Conservation (phyloP, 1,140 invertebrate genomes). For the Drosophila jambulina region DNA sequence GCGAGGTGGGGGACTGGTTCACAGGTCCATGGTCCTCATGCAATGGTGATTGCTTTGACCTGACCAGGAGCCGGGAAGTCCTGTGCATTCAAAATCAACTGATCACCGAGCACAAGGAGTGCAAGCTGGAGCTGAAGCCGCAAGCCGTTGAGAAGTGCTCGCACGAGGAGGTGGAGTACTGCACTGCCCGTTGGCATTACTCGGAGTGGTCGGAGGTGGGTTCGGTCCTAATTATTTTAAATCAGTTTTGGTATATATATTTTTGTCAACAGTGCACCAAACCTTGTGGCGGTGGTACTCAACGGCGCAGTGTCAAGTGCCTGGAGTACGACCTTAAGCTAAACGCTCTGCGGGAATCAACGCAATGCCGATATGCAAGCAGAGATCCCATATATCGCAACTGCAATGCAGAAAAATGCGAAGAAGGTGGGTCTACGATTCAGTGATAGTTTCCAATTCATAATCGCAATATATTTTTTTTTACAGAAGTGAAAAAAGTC, state of each 20-base stretch:
- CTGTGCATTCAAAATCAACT: slow-evolving; percentile 86
- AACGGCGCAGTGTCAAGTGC: slow-evolving; percentile 88
- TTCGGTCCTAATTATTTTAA: neutral
- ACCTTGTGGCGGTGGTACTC: slow-evolving; percentile 88
- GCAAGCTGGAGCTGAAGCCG: slow-evolving; percentile 73
- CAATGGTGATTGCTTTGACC: slow-evolving; percentile 85
- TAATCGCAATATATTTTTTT: neutral
- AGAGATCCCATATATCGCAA: slow-evolving; percentile 86
- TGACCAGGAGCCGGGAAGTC: slow-evolving; percentile 85
- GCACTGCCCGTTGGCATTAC: slow-evolving; percentile 87
- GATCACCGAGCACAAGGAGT: slow-evolving; percentile 84
- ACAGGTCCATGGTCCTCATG: slow-evolving; percentile 89
- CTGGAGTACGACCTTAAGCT: slow-evolving; percentile 86
- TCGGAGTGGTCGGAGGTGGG: slow-evolving; percentile 88
- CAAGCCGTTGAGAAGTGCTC: slow-evolving; percentile 82
- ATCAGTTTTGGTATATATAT: neutral
- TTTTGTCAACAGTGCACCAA: slow-evolving; percentile 61
- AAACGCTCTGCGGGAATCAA: slow-evolving; percentile 76
- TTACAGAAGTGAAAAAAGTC: slow-evolving; percentile 64
- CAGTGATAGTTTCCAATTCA: neutral
- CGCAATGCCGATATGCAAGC: slow-evolving; percentile 86
- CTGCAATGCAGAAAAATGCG: slow-evolving; percentile 88
- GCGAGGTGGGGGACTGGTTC: slow-evolving; percentile 89
- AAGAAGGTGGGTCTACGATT: slow-evolving; percentile 61
- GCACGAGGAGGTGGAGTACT: slow-evolving; percentile 85